Base-by-base conservation (phyloP, 2,113 vertebrate species). In the Corythoichthys haematopterus region DNA sequence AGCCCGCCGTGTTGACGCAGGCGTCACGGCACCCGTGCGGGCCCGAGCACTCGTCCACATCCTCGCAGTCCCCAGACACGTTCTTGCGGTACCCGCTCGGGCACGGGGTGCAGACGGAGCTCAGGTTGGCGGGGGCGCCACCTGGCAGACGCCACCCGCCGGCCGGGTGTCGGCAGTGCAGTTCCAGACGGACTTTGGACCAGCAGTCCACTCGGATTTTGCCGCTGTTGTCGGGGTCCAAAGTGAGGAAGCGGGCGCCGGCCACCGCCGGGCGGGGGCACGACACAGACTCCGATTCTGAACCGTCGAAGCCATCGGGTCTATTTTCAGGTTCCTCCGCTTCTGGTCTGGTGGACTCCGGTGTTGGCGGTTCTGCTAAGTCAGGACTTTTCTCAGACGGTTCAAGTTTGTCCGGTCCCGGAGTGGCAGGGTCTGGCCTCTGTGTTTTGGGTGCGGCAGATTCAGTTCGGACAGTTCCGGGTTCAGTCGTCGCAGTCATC, bases 1-100 rank as follows among this genome's bases (percentile, higher is more conserved):
- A 91, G 33, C 88, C 88, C 1, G 5, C 10, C 0, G 79, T 82
- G 76, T 90, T 88, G 5, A 67, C 28, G 52, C 90, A 91, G 15
- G 0, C 0, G 14, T 64, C 45, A 15, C 20, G 37, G 67, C 89
- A 91, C 7, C 14, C n/a, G 0, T 33, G 2, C 56, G 1, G 1
- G 5, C 43, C 2, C 0, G 20, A 2, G 57, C 89, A 91, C 78
- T 89, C 80, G 9, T 90, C 53, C 0, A 86, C 9, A 46, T 88
- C 84, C 48, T 69, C 69, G n/a, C 90, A 91, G 2, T 14, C 48
- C 16, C 72, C 86, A 0, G 43, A 65, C 0, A 5, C 1, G 3
- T 86, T 33, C 1, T 62, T 80, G 36, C 35, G 64, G 45, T 72
- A 86, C 12, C 87, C 89, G 6, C 0, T 0, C 0, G 35, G 1